Conservation (phyloP, 2,797 vertebrate genomes). For the Rhabdomys pumilio region DNA sequence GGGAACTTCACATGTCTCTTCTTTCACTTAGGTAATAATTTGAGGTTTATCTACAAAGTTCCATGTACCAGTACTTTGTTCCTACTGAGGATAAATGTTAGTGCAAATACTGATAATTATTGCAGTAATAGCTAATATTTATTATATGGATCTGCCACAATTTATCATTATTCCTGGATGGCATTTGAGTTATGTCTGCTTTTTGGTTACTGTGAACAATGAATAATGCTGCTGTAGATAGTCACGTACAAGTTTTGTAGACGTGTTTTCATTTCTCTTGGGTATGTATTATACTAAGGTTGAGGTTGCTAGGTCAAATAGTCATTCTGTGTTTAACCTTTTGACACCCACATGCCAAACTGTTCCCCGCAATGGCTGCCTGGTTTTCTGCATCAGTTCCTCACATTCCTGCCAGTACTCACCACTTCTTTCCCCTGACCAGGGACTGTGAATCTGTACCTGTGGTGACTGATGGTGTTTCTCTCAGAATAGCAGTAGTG, state of each 20-base stretch:
- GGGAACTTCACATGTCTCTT: neutral
- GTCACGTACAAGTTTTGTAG: neutral
- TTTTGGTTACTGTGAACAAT: neutral
- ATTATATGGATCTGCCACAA: neutral
- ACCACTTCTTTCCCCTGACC: neutral
- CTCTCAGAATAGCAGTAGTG: neutral
- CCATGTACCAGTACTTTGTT: neutral
- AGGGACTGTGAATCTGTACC: neutral
- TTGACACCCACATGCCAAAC: neutral
- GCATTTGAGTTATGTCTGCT: neutral
- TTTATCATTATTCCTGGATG: constrained; percentile 16
- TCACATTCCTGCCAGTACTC: neutral
- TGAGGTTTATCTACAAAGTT: neutral
- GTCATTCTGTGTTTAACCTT: neutral
- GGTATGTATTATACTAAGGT: neutral
- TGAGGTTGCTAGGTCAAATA: neutral
- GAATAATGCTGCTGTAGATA: constrained; percentile 1
- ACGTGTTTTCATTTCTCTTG: constrained; percentile 28
- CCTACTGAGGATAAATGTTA: constrained; percentile 23
- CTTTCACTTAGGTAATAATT: constrained; percentile 10
- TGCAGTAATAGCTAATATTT: neutral
- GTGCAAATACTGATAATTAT: neutral
- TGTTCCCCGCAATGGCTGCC: neutral
- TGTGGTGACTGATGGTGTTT: neutral
- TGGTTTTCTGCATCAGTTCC: constrained; percentile 18